phyloP scores from a whole-genome alignment of 2,888 invertebrate genomes.

The Nomada goodeniana region DNA sequence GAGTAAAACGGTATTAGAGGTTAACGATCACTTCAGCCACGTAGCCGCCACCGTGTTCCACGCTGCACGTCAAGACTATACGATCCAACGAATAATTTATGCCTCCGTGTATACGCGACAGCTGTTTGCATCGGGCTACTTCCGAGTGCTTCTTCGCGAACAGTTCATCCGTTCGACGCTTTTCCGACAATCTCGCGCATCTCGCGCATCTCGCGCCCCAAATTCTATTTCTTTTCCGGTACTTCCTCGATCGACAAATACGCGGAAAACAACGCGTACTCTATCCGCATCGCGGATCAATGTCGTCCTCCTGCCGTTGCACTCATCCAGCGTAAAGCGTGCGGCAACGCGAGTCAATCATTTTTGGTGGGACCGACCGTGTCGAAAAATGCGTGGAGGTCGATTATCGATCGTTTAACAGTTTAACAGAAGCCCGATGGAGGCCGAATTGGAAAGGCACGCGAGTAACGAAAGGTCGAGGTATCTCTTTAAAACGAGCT shows the following conservation, averaged over 20 bases:
- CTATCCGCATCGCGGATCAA: too few species aligned
- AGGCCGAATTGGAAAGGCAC: neutral
- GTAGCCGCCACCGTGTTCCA: conserved; percentile 45
- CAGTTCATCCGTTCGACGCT: neutral
- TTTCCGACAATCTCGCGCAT: neutral
- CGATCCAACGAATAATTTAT: conserved; percentile 50
- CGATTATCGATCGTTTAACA: too few species aligned
- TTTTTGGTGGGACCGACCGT: too few species aligned
- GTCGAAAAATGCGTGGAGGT: too few species aligned
- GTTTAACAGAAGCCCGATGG: too few species aligned
- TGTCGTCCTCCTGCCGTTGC: too few species aligned
- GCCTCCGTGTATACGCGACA: conserved; percentile 39
- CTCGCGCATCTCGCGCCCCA: neutral
- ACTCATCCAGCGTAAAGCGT: too few species aligned
- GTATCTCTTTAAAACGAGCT: conserved; percentile 15
- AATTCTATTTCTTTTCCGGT: too few species aligned
- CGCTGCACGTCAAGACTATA: neutral
- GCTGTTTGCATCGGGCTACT: neutral
- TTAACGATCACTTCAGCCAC: conserved; percentile 49
- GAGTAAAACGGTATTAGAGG: conserved; percentile 5
- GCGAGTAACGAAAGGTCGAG: neutral
- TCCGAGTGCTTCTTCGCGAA: neutral
- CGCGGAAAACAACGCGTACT: too few species aligned
- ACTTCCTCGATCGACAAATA: too few species aligned
- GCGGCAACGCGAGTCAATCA: too few species aligned